phyloP scores from a whole-genome alignment of 1,140 invertebrate genomes.

The Heliconius congener region DNA sequence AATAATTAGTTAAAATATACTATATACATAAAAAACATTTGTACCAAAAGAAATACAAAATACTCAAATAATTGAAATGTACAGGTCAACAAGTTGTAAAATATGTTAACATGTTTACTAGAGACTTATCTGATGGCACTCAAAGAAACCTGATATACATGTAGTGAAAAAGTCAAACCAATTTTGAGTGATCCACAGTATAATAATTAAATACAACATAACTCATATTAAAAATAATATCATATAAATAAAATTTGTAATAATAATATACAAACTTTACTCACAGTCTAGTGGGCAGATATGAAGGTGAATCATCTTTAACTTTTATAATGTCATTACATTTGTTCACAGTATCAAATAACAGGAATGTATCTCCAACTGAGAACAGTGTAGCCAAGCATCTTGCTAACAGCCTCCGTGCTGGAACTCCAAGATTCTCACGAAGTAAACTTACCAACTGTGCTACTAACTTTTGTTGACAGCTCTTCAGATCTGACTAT shows the following conservation, averaged over 20 bases:
- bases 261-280: constrained; percentile 62
- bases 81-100: no score
- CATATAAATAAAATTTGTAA: background rate
- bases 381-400: constrained; percentile 97
- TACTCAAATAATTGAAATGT: no score
- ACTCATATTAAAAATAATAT: background rate
- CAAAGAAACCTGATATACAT: no score
- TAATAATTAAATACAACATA: background rate
- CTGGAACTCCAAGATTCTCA: constrained; percentile 94
- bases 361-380: constrained; percentile 97
- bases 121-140: no score
- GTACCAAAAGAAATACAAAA: no score
- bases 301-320: constrained; percentile 98
- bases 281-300: constrained; percentile 96
- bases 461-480: constrained; percentile 97
- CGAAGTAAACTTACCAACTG: constrained; percentile 95
- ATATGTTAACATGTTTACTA: no score
- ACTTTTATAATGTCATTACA: constrained; percentile 99
- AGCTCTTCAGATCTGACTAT: constrained; percentile 97
- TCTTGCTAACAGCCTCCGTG: constrained; percentile 94
- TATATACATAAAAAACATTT: no score
- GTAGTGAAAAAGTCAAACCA: no score
- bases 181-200: no score
- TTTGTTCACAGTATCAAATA: constrained; percentile 98
- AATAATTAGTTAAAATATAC: no score